phyloP scores from a whole-genome alignment of 2,888 invertebrate species.

The Aphodius sticticus region DNA sequence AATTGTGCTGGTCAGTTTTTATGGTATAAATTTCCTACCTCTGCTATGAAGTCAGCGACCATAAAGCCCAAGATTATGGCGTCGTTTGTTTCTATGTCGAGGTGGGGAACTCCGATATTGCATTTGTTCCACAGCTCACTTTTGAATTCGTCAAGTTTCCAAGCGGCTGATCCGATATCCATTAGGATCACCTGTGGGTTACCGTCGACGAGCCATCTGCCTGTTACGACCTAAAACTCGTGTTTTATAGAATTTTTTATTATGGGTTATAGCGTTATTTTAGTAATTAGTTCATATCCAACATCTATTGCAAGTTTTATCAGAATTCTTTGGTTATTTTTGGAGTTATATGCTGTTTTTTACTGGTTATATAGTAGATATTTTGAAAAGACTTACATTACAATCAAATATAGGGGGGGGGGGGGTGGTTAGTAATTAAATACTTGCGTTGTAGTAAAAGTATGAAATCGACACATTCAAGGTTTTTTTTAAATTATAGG shows the following conservation, averaged over 20 bases:
- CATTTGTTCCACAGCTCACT: constrained; percentile 91
- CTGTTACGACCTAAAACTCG: constrained; percentile 55
- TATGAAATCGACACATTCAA: too few species aligned
- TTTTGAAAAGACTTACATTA: not conserved
- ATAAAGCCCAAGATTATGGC: constrained; percentile 95
- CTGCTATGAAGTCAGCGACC: constrained; percentile 90
- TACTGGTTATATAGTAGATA: too few species aligned
- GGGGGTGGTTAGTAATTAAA: too few species aligned
- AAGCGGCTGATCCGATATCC: constrained; percentile 95
- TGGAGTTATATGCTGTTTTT: too few species aligned
- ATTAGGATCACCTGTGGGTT: constrained; percentile 98
- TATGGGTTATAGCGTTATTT: not conserved
- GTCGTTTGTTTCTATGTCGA: constrained; percentile 96
- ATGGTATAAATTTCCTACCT: constrained; percentile 66
- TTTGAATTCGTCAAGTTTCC: constrained; percentile 95
- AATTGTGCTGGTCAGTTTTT: too few species aligned
- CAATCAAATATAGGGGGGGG: too few species aligned
- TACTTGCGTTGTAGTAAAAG: too few species aligned
- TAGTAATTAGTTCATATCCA: not conserved
- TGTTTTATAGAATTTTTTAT: not conserved
- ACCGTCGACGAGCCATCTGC: constrained; percentile 99
- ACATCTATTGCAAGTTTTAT: not conserved
- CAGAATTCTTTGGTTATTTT: too few species aligned
- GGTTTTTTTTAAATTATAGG: too few species aligned
- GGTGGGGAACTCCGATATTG: constrained; percentile 91